These are phyloP conservation scores for Psittacula cyanocephala DNA, from an alignment of 2,113 vertebrate species.

Conservation along the genomic window DNA sequence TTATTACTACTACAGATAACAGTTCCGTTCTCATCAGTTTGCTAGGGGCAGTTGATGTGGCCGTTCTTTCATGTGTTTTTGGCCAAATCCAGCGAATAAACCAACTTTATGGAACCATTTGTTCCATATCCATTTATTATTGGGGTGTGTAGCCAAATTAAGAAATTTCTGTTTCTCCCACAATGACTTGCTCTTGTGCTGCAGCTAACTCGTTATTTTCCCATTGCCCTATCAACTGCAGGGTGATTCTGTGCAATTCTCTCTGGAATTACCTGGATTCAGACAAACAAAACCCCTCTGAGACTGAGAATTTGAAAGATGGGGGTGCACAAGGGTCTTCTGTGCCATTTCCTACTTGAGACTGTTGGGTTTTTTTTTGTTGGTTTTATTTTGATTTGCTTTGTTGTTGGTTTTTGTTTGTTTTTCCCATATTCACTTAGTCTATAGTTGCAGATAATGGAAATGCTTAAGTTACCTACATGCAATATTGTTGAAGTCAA, in stretches of 20 bases:
- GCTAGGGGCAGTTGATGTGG: background rate
- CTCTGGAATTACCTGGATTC: background rate
- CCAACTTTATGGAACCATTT: background rate
- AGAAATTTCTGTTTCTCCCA: background rate
- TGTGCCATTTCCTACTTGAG: background rate
- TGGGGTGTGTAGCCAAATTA: background rate
- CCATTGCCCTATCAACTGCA: background rate
- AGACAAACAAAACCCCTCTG: background rate
- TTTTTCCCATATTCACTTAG: background rate
- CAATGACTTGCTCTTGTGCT: background rate
- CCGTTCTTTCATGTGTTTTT: background rate
- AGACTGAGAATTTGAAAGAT: background rate
- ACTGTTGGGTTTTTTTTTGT: background rate
- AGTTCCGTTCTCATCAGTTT: background rate
- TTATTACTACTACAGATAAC: background rate
- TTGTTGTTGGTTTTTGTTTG: background rate
- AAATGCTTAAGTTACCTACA: background rate
- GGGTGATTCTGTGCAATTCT: background rate
- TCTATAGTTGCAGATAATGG: background rate
- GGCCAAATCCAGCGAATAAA: background rate
- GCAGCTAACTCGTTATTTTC: background rate
- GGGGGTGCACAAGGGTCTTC: background rate
- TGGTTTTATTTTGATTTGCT: background rate
- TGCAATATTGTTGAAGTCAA: rapidly evolving
- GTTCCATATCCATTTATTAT: background rate